These are phyloP conservation scores for Chelonus insularis DNA, from an alignment of 1,140 invertebrate species.

Conservation along the genomic window DNA sequence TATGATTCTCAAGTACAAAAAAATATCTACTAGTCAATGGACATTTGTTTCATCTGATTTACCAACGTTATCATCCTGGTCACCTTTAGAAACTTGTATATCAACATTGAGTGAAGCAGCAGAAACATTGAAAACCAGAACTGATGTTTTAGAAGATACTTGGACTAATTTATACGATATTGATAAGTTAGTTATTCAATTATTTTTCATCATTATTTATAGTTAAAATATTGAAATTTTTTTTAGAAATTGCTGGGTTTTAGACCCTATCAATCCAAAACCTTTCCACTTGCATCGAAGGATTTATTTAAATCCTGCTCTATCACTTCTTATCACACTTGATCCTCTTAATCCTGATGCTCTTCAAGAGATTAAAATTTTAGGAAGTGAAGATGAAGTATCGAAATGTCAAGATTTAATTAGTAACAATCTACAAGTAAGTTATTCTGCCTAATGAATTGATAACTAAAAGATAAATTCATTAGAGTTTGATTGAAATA, in stretches of 20 bases:
- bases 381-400: constrained; percentile 47
- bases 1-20: constrained; percentile 32
- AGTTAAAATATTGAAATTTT: constrained; percentile 22
- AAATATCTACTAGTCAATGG: constrained; percentile 37
- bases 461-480: no score
- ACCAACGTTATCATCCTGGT: constrained; percentile 37
- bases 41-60: constrained; percentile 48
- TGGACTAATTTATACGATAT: constrained; percentile 48
- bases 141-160: constrained; percentile 36
- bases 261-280: constrained; percentile 49
- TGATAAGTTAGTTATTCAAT: constrained; percentile 45
- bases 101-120: constrained; percentile 35
- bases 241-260: constrained; percentile 47
- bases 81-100: constrained; percentile 34
- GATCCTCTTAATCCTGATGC: constrained; percentile 41
- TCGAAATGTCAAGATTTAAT: constrained; percentile 39
- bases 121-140: constrained; percentile 36
- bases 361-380: constrained; percentile 50
- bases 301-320: constrained; percentile 46
- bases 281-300: constrained; percentile 50
- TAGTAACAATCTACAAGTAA: constrained; percentile 41
- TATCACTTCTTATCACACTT: constrained; percentile 49
- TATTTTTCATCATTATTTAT: no score
- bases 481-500: not conserved
- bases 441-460: no score